These are phyloP conservation scores for Oopsacas minuta DNA, from an alignment of 37 sponge, comb jelly and placozoan species.

Conservation along the genomic window DNA sequence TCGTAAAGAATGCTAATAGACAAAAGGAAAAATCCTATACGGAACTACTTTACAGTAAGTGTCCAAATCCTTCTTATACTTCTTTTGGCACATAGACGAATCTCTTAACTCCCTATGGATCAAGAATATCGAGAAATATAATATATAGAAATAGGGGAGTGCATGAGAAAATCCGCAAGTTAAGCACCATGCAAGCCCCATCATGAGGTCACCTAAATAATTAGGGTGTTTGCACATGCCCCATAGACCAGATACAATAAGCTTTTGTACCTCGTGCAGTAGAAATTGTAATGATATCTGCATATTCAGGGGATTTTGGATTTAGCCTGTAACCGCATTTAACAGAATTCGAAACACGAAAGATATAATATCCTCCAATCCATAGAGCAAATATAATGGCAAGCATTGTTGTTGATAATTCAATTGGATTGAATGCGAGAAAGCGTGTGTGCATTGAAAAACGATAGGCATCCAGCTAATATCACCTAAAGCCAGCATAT, in stretches of 20 bases:
- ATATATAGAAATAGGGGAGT: constrained; percentile 70
- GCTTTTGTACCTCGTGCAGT: constrained; percentile 61
- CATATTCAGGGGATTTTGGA: constrained; percentile 40
- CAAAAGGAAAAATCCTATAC: constrained; percentile 68
- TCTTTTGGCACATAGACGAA: constrained; percentile 47
- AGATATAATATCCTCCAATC: constrained; percentile 47
- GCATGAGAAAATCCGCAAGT: constrained; percentile 58
- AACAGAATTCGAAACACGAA: constrained; percentile 57
- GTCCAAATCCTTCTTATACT: constrained; percentile 81
- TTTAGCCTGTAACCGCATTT: constrained; percentile 63
- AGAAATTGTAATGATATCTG: constrained; percentile 43
- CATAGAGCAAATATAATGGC: constrained; percentile 40
- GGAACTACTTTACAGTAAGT: constrained; percentile 54
- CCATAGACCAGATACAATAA: constrained; percentile 81
- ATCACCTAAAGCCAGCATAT: constrained; percentile 87
- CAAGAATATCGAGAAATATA: constrained; percentile 51
- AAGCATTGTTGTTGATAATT: constrained; percentile 28
- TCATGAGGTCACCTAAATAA: constrained; percentile 83
- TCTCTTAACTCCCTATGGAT: constrained; percentile 77
- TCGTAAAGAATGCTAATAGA: too few species aligned
- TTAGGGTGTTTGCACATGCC: constrained; percentile 81
- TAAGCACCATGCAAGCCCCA: constrained; percentile 85
- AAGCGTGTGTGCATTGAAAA: constrained; percentile 74
- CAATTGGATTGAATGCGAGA: constrained; percentile 59
- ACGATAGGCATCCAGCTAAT: constrained; percentile 82